Evolutionary conservation across 2,888 invertebrate species (phyloP).

Genomic region (Meiosimyza decipiens): DNA sequence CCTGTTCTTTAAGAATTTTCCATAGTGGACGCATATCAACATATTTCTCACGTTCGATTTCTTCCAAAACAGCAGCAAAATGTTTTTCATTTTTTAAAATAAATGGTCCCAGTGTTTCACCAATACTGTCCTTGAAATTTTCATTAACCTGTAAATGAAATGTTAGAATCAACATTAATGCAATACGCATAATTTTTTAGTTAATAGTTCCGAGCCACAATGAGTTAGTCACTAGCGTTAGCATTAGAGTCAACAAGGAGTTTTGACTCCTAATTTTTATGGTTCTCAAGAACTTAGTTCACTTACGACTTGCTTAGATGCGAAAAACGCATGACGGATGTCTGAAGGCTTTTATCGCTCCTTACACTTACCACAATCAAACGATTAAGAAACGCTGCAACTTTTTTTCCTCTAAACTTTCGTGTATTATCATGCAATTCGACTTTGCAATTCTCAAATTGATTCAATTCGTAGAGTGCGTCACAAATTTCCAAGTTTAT

Average conservation of each 20-base stretch:
- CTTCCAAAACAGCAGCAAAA: slow-evolving; percentile 49
- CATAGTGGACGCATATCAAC: slow-evolving; percentile 56
- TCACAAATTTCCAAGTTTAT: slow-evolving; percentile 62
- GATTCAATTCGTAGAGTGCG: slow-evolving; percentile 59
- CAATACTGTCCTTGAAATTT: slow-evolving; percentile 59
- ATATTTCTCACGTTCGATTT: slow-evolving; percentile 46
- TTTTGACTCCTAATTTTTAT: too few species aligned
- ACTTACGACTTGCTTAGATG: not conserved
- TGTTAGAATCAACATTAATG: not conserved
- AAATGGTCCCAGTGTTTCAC: slow-evolving; percentile 55
- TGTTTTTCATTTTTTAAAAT: slow-evolving; percentile 54
- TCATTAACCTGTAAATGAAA: slow-evolving; percentile 52
- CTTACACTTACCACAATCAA: slow-evolving; percentile 51
- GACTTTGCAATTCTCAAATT: slow-evolving; percentile 55
- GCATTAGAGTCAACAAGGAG: too few species aligned
- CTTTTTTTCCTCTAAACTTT: slow-evolving; percentile 55
- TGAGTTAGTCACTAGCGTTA: not conserved
- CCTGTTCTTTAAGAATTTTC: slow-evolving; percentile 57
- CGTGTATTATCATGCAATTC: slow-evolving; percentile 55
- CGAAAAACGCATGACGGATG: not conserved
- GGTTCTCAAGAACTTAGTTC: not conserved
- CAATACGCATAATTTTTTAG: not conserved
- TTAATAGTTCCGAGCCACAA: slow-evolving; percentile 6
- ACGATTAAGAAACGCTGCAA: slow-evolving; percentile 52
- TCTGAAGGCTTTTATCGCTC: too few species aligned